Percentiles rank a stretch among this genome's conserved stretches.
phyloP scores from a whole-genome alignment of 2,888 invertebrate genomes.

The Theristus sp. region DNA sequence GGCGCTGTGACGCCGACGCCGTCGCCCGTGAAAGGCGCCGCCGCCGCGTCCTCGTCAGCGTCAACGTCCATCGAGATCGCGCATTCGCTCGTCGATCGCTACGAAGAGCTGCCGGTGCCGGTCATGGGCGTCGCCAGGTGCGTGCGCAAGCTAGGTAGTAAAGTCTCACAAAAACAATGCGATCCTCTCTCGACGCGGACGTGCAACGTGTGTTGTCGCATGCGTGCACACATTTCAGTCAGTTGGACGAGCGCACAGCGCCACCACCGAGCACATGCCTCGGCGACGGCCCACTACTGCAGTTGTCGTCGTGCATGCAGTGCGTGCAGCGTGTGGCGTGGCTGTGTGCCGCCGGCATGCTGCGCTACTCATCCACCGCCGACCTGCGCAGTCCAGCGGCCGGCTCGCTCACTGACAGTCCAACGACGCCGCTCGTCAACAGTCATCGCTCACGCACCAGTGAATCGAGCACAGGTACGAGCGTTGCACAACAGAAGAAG shows the following conservation, averaged over 20 bases:
- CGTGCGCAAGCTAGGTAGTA: no score
- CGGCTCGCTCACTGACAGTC: not conserved
- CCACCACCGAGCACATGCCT: no score
- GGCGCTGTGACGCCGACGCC: not conserved
- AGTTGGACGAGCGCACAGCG: no score
- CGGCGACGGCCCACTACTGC: no score
- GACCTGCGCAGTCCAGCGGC: slow-evolving; percentile 24
- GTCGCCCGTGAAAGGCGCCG: not conserved
- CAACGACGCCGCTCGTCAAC: not conserved
- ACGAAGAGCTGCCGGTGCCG: not conserved
- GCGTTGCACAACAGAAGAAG: no score
- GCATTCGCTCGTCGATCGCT: not conserved
- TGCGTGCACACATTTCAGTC: no score
- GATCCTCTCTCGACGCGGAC: no score
- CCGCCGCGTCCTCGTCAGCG: not conserved
- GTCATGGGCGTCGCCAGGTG: not conserved
- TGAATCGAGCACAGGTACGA: no score
- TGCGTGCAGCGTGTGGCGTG: slow-evolving; percentile 36
- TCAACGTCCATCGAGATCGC: not conserved
- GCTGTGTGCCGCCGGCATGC: slow-evolving; percentile 36
- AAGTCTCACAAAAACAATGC: no score
- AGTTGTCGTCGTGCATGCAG: slow-evolving; percentile 30
- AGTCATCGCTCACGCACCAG: not conserved
- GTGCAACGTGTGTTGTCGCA: no score
- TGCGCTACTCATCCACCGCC: slow-evolving; percentile 19